A percentile compares a stretch with the other conserved stretches of the same genome.
These are phyloP conservation scores for Ormyrus pomaceus DNA, from an alignment of 2,888 invertebrate genomes.

Conservation along the genomic window DNA sequence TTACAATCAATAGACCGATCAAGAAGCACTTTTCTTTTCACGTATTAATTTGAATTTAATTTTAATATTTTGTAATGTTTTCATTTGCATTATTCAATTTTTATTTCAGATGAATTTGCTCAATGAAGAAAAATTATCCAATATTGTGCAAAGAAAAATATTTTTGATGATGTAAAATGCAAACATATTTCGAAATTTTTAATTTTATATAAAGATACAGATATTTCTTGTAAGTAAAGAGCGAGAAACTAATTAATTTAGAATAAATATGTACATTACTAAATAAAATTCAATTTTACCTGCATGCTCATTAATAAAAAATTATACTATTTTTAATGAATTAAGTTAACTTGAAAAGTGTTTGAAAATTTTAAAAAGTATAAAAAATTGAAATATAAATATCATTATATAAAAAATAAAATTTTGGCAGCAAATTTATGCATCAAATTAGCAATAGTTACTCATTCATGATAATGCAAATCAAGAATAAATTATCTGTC, in stretches of 20 bases:
- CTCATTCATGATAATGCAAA: neutral
- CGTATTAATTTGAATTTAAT: neutral
- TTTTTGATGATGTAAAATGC: neutral
- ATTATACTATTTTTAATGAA: too few species aligned
- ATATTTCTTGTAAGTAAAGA: conserved; percentile 12
- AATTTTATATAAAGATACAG: conserved; percentile 23
- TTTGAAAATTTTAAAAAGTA: neutral
- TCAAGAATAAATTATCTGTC: conserved; percentile 3
- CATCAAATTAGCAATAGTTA: conserved; percentile 13
- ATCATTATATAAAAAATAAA: conserved; percentile 12
- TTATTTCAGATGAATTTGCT: conserved; percentile 3
- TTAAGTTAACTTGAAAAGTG: too few species aligned
- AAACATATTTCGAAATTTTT: conserved; percentile 3
- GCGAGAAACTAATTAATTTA: neutral
- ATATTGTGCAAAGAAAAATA: conserved; percentile 12
- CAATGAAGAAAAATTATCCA: conserved; percentile 10
- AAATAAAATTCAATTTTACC: neutral
- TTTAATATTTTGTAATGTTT: conserved; percentile 17
- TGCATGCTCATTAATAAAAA: neutral
- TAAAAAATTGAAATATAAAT: conserved; percentile 1
- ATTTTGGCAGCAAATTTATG: conserved; percentile 28
- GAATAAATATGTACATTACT: conserved; percentile 4
- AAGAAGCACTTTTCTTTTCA: conserved; percentile 32
- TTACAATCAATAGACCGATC: conserved; percentile 39
- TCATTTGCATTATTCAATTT: neutral